Conservation (phyloP, 2,888 invertebrate species). For the Metalampra italica region DNA sequence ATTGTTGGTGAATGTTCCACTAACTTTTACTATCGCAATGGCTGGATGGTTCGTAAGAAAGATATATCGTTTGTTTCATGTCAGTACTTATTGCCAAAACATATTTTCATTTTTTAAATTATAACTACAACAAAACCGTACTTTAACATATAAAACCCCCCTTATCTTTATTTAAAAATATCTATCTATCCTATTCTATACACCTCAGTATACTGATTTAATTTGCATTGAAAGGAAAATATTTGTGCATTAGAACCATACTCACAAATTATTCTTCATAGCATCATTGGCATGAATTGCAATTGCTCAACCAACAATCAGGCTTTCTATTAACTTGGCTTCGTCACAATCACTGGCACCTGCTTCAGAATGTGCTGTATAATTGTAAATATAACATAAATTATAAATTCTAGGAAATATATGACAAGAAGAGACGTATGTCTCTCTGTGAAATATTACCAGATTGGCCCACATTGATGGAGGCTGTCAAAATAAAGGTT, state of each 20-base stretch:
- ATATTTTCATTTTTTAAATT: not conserved
- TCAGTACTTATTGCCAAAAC: slow-evolving; percentile 33
- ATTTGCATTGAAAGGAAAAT: too few relatives aligned
- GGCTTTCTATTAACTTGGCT: slow-evolving; percentile 36
- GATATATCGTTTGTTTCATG: slow-evolving; percentile 36
- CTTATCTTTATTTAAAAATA: too few relatives aligned
- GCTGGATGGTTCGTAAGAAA: slow-evolving; percentile 45
- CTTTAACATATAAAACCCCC: too few relatives aligned
- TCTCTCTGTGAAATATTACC: slow-evolving; percentile 85
- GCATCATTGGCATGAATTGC: not conserved
- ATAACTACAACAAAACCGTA: not conserved
- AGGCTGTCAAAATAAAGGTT: slow-evolving; percentile 83
- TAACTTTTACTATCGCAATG: slow-evolving; percentile 28
- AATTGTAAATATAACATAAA: slow-evolving; percentile 35
- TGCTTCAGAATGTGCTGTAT: slow-evolving; percentile 1
- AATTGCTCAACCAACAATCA: not conserved
- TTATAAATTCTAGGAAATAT: slow-evolving; percentile 81
- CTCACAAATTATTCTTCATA: not conserved
- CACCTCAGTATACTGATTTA: too few relatives aligned
- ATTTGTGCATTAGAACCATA: not conserved
- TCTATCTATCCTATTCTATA: too few relatives aligned
- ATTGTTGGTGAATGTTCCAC: slow-evolving; percentile 3
- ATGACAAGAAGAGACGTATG: slow-evolving; percentile 83
- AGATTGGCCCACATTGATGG: slow-evolving; percentile 87
- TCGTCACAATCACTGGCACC: slow-evolving; percentile 15